Evolutionary conservation across 2,113 vertebrate genomes (phyloP).

Genomic region (Octodon degus): DNA sequence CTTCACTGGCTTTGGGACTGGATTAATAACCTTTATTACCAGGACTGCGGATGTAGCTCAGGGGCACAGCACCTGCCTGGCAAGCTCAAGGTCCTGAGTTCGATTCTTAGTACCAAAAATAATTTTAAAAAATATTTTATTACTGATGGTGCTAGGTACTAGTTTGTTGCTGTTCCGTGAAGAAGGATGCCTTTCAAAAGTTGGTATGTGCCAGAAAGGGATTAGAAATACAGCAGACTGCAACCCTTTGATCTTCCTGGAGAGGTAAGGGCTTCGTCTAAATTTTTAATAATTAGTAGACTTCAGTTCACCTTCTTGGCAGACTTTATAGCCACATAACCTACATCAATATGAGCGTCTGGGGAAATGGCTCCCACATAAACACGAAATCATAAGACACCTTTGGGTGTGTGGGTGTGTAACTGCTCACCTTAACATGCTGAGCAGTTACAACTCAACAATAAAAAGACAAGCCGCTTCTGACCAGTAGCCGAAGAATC

Average conservation of each 20-base stretch:
- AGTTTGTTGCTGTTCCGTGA: neutral
- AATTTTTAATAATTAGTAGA: conserved; percentile 25
- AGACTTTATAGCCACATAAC: conserved; percentile 15
- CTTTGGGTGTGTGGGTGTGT: neutral
- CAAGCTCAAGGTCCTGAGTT: too few species aligned
- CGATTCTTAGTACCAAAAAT: too few species aligned
- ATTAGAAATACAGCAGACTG: neutral
- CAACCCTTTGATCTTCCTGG: neutral
- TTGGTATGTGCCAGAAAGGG: neutral
- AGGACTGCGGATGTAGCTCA: too few species aligned
- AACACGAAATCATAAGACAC: neutral
- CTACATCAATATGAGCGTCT: neutral
- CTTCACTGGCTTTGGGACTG: neutral
- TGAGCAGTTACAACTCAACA: neutral
- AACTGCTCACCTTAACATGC: neutral
- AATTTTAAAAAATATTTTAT: neutral
- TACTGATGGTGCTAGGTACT: neutral
- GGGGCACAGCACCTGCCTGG: too few species aligned
- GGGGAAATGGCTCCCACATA: neutral
- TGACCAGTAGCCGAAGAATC: neutral
- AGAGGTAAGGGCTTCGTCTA: conserved; percentile 2
- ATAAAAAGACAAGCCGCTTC: conserved; percentile 3
- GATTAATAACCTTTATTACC: neutral
- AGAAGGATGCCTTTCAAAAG: neutral
- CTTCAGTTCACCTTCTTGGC: neutral